phyloP scores from a whole-genome alignment of 1,140 invertebrate genomes.

The Cephus cinctus region DNA sequence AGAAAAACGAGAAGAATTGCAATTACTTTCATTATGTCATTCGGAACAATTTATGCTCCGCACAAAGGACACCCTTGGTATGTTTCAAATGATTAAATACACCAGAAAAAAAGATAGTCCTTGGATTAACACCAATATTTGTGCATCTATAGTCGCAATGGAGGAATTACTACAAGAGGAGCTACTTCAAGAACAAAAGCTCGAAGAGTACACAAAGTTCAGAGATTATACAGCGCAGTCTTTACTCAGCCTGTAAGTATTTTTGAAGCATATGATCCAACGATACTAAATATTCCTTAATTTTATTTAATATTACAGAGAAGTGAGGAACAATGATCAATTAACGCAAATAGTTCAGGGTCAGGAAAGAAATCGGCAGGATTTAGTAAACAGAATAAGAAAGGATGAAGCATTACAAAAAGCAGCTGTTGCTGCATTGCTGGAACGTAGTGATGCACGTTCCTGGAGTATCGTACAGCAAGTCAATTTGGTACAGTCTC shows the following conservation, averaged over 20 bases:
- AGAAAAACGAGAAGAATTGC: slow-evolving; percentile 65
- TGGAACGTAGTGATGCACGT: slow-evolving; percentile 73
- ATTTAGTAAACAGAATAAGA: slow-evolving; percentile 61
- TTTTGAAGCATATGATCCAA: background rate
- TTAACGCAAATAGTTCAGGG: slow-evolving; percentile 61
- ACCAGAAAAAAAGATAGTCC: slow-evolving; percentile 6
- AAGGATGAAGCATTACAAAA: slow-evolving; percentile 72
- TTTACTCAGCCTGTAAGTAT: slow-evolving; percentile 52
- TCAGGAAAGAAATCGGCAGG: slow-evolving; percentile 61
- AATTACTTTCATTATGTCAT: slow-evolving; percentile 58
- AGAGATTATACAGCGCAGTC: slow-evolving; percentile 60
- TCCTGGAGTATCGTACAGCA: slow-evolving; percentile 75
- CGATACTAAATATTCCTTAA: slow-evolving; percentile 3
- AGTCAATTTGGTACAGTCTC: slow-evolving; percentile 73
- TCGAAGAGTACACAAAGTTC: slow-evolving; percentile 61
- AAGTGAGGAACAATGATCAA: slow-evolving; percentile 60
- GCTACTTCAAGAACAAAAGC: slow-evolving; percentile 57
- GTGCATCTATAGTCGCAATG: slow-evolving; percentile 62
- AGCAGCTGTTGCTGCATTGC: slow-evolving; percentile 68
- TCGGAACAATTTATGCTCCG: slow-evolving; percentile 47
- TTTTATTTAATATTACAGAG: slow-evolving; percentile 41
- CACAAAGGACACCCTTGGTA: slow-evolving; percentile 50
- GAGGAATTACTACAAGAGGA: slow-evolving; percentile 66
- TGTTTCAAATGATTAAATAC: slow-evolving; percentile 15
- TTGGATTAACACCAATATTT: no score